Evolutionary conservation across 2,888 invertebrate species (phyloP), one percentile per base, ranked within the genome.

Genomic region (Conomelus anceps): DNA sequence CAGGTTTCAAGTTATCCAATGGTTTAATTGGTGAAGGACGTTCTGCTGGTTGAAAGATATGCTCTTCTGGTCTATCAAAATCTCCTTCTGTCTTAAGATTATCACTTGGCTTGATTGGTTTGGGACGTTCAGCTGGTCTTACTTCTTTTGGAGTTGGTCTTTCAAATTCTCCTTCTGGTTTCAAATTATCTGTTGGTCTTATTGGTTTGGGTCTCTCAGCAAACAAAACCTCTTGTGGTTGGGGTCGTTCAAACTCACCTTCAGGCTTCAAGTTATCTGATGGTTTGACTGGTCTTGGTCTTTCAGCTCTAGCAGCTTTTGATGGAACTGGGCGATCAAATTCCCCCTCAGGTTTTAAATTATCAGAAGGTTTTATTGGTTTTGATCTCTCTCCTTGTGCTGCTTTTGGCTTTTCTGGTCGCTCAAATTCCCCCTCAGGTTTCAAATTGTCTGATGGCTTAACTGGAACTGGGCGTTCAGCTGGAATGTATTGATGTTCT

Each of bases 241-340:
- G 26, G 92, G 94, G 95, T 20, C 93, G 92, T 91, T 95, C 91
- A 91, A 92, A 92, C n/a, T 92, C 92, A 1, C 92, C 92, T 90
- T 92, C 92, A 22, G 92, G 91, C 90, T 91, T 92, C 6, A 92
- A 91, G 92, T 96, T 95, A 92, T 96, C 96, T 92, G 96, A 95
- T 91, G 95, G 95, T 92, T 92, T 94, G 1, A 95, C 94, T 0
- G 96, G 93, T 89, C 95, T 95, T 0, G 95, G 94, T 89, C 96
- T 93, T 92, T 96, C 96, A 9, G 95, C 95, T 89, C 93, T 93
- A 23, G 94, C 94, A 6, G 94, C 94, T 22, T 94, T 94, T 89
- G 89, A 92, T 26, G 89, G 90, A 91, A 91, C 89, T 86, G 92
- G 92, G 86, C 92, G 92, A 87, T 93, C 92, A 92, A 94, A 94